Evolutionary conservation across 2,888 invertebrate genomes (phyloP).

Genomic region (Ichneumoninae sp.): DNA sequence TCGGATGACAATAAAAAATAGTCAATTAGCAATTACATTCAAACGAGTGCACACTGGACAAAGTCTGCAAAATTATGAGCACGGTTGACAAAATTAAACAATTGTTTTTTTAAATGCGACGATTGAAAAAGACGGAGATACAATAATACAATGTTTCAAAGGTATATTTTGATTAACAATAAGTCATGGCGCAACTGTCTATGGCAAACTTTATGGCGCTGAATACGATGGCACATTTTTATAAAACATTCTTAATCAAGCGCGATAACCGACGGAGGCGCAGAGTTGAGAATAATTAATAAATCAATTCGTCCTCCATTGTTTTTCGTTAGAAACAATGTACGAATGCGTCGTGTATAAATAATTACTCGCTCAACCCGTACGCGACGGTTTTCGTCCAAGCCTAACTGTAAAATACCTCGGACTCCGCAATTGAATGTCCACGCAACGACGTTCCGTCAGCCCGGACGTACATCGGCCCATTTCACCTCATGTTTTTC

Average conservation of each 20-base stretch:
- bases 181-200: slow-evolving; percentile 55
- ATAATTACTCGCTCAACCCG: not conserved
- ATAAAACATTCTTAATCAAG: slow-evolving; percentile 10
- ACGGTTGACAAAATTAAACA: no score
- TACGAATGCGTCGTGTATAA: not conserved
- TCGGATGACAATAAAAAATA: no score
- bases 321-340: not conserved
- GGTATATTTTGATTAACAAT: slow-evolving; percentile 10
- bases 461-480: not conserved
- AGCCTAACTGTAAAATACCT: not conserved
- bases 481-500: not conserved
- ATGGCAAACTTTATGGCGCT: slow-evolving; percentile 67
- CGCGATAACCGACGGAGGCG: not conserved
- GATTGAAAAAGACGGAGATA: not conserved
- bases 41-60: no score
- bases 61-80: no score
- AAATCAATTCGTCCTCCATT: not conserved
- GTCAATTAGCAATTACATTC: no score
- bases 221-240: slow-evolving; percentile 62
- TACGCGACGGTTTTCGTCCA: not conserved
- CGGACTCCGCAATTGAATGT: not conserved
- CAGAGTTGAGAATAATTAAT: not conserved
- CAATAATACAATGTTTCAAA: not conserved
- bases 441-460: not conserved
- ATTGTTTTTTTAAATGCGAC: no score